Conservation (phyloP, 1,140 invertebrate species). For the Harpegnathos saltator region DNA sequence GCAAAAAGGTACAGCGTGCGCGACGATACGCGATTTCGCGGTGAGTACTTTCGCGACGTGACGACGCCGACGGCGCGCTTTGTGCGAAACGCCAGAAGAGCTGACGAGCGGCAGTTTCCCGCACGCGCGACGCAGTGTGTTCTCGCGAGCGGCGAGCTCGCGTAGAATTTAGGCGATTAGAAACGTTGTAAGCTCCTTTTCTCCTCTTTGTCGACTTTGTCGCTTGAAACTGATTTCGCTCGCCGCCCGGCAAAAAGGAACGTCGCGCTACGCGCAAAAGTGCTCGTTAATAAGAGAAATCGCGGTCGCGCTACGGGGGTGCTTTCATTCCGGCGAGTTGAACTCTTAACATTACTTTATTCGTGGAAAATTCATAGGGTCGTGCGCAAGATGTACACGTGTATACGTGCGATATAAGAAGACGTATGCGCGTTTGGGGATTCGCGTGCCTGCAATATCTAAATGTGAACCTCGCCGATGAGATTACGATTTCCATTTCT, state of each 20-base stretch:
- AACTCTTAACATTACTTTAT: background rate
- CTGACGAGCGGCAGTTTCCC: slow-evolving; percentile 23
- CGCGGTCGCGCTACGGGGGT: background rate
- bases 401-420: too few relatives aligned
- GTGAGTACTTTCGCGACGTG: slow-evolving; percentile 27
- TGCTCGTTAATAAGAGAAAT: background rate
- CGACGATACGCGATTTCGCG: slow-evolving; percentile 33
- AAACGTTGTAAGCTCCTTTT: slow-evolving; percentile 13
- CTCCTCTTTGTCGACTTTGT: background rate
- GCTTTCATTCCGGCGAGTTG: background rate
- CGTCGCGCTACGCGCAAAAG: background rate
- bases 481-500: too few relatives aligned
- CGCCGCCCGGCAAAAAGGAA: background rate
- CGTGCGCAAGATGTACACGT: background rate
- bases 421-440: too few relatives aligned
- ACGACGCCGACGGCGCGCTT: slow-evolving; percentile 24
- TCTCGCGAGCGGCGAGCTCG: slow-evolving; percentile 1
- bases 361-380: background rate
- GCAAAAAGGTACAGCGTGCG: slow-evolving; percentile 30
- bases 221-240: background rate
- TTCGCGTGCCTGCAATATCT: too few relatives aligned
- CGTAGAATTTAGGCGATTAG: slow-evolving; percentile 15
- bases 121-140: too few relatives aligned
- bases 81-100: slow-evolving; percentile 24
- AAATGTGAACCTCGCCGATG: too few relatives aligned